phyloP scores from a whole-genome alignment of 2,888 invertebrate species.

The Brachypalpus laphriformis region DNA sequence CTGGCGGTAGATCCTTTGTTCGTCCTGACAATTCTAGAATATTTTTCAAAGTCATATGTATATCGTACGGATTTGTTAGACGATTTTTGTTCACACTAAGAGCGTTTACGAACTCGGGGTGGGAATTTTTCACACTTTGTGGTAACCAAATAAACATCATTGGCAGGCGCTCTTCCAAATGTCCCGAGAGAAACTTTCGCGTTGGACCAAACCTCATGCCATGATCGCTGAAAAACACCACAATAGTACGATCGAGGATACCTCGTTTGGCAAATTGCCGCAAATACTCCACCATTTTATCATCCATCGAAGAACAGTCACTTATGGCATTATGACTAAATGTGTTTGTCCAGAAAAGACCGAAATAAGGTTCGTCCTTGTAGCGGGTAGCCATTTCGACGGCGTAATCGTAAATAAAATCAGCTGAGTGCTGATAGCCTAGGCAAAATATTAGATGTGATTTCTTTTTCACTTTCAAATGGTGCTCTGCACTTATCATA shows the following conservation, averaged over 20 bases:
- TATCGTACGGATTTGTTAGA: constrained; percentile 89
- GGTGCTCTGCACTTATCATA: constrained; percentile 87
- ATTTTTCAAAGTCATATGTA: constrained; percentile 88
- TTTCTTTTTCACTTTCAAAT: constrained; percentile 83
- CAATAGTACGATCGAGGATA: constrained; percentile 86
- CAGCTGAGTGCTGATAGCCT: constrained; percentile 86
- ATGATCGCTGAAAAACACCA: constrained; percentile 91
- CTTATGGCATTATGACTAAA: constrained; percentile 89
- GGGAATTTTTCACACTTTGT: constrained; percentile 84
- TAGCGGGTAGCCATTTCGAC: constrained; percentile 87
- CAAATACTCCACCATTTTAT: constrained; percentile 85
- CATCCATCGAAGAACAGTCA: constrained; percentile 87
- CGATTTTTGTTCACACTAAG: constrained; percentile 86
- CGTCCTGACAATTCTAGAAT: constrained; percentile 85
- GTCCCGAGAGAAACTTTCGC: constrained; percentile 87
- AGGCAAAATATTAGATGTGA: constrained; percentile 85
- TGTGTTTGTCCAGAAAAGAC: constrained; percentile 91
- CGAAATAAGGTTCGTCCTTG: constrained; percentile 86
- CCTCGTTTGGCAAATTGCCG: constrained; percentile 85
- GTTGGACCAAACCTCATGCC: constrained; percentile 90
- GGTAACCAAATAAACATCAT: constrained; percentile 89
- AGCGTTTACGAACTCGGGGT: constrained; percentile 84
- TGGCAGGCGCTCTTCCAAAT: constrained; percentile 91
- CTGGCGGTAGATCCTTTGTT: constrained; percentile 77
- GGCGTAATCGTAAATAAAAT: constrained; percentile 88